phyloP scores from a whole-genome alignment of 2,113 vertebrate species.

The Tenebrosternarchus preto region DNA sequence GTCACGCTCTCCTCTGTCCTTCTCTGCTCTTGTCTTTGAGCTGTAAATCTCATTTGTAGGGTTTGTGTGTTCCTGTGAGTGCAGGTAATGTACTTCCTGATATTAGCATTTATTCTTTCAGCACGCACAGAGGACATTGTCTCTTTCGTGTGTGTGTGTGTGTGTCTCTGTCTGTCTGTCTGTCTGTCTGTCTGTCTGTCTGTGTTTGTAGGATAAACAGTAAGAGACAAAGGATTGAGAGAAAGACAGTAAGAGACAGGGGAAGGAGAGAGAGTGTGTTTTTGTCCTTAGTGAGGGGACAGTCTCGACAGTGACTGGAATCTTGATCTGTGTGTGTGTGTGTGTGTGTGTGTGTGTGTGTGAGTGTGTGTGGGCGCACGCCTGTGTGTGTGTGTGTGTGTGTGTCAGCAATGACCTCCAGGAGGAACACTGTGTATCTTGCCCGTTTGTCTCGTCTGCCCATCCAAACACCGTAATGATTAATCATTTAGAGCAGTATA shows the following conservation, averaged over 20 bases:
- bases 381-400: not conserved
- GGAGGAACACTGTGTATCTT: constrained; percentile 31
- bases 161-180: constrained; percentile 40
- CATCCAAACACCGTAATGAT: constrained; percentile 53
- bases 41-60: constrained; percentile 29
- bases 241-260: constrained; percentile 27
- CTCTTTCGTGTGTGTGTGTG: constrained; percentile 7
- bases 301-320: constrained; percentile 54
- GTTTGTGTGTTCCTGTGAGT: constrained; percentile 23
- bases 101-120: constrained; percentile 20
- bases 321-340: constrained; percentile 47
- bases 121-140: constrained; percentile 10
- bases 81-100: constrained; percentile 20
- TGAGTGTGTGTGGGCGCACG: too few species aligned
- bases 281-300: constrained; percentile 49
- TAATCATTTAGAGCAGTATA: constrained; percentile 43
- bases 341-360: constrained; percentile 35
- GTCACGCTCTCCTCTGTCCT: too few species aligned
- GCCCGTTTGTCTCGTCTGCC: constrained; percentile 45
- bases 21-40: not conserved
- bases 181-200: constrained; percentile 25
- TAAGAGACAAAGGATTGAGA: not conserved
- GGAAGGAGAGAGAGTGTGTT: constrained; percentile 37
- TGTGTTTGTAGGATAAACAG: constrained; percentile 17
- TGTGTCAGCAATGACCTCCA: constrained; percentile 47